Percentiles rank a stretch among this genome's conserved stretches.
Evolutionary conservation across 2,888 invertebrate species (phyloP).

Genomic region (Platerodrilus igneus): DNA sequence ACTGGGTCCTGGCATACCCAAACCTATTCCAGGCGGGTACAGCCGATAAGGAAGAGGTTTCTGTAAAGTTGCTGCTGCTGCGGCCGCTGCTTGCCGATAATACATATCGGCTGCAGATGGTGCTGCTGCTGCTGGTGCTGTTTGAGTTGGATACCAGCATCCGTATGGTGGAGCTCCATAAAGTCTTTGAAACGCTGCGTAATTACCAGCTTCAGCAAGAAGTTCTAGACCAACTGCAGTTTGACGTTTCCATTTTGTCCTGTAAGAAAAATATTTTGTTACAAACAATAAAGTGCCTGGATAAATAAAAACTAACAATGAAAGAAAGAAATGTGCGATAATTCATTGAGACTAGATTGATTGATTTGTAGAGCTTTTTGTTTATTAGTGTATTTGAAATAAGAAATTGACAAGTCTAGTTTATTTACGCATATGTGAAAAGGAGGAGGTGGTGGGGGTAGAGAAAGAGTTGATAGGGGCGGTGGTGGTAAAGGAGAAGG

Average conservation of each 20-base stretch:
- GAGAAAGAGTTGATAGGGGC: too few species aligned
- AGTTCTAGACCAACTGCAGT: conserved; percentile 96
- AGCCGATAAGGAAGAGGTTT: conserved; percentile 80
- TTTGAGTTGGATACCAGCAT: conserved; percentile 58
- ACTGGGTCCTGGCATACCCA: conserved; percentile 64
- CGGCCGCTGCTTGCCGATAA: conserved; percentile 76
- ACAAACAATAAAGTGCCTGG: too few species aligned
- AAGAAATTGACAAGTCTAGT: too few species aligned
- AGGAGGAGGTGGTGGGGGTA: too few species aligned
- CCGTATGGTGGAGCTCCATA: conserved; percentile 75
- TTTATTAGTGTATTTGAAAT: too few species aligned
- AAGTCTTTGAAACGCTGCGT: conserved; percentile 95
- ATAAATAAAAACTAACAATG: not conserved
- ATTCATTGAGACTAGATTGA: too few species aligned
- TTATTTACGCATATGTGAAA: too few species aligned
- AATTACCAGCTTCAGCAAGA: conserved; percentile 94
- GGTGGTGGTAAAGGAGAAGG: too few species aligned
- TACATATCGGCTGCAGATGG: conserved; percentile 71
- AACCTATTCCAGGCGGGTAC: conserved; percentile 56
- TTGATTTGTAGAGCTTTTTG: too few species aligned
- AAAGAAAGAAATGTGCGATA: too few species aligned
- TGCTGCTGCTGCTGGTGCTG: conserved; percentile 55
- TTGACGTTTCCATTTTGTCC: conserved; percentile 99
- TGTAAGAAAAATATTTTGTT: conserved; percentile 48
- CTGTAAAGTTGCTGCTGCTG: conserved; percentile 72